These are phyloP conservation scores for Hirtodrosophila duncani DNA, from an alignment of 2,888 invertebrate species.

Conservation along the genomic window DNA sequence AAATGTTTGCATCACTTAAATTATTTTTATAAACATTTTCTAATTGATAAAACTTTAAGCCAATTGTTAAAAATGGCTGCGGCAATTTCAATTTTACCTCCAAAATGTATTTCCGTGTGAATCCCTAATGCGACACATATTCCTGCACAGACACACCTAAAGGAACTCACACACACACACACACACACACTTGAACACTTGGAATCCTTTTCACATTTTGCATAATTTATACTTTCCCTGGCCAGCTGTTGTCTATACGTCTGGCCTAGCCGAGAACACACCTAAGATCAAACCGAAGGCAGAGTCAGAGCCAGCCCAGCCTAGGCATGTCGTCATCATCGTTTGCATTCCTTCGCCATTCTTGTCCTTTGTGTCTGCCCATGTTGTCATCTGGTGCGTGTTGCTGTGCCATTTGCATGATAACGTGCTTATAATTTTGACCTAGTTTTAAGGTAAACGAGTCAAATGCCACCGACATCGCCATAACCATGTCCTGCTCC, in stretches of 20 bases:
- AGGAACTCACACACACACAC: too few species aligned
- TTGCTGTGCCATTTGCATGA: constrained; percentile 69
- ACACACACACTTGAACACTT: too few species aligned
- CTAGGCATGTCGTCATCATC: constrained; percentile 3
- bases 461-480: constrained; percentile 19
- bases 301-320: too few species aligned
- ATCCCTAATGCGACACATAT: too few species aligned
- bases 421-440: constrained; percentile 72
- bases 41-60: background rate
- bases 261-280: constrained; percentile 10
- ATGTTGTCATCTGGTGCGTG: constrained; percentile 21
- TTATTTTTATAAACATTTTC: background rate
- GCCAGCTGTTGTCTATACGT: constrained; percentile 30
- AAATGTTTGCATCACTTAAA: background rate
- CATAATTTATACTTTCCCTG: constrained; percentile 29
- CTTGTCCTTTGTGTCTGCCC: background rate
- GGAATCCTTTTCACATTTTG: constrained; percentile 32
- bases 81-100: too few species aligned
- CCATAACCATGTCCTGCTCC: constrained; percentile 11
- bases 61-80: background rate
- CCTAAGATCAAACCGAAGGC: too few species aligned
- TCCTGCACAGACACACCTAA: too few species aligned
- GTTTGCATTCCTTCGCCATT: constrained; percentile 1
- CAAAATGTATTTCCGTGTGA: too few species aligned
- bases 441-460: constrained; percentile 54